Evolutionary conservation across 2,888 invertebrate genomes (phyloP), one percentile per base, ranked within the genome.

Genomic region (Uloborus plumipes): DNA sequence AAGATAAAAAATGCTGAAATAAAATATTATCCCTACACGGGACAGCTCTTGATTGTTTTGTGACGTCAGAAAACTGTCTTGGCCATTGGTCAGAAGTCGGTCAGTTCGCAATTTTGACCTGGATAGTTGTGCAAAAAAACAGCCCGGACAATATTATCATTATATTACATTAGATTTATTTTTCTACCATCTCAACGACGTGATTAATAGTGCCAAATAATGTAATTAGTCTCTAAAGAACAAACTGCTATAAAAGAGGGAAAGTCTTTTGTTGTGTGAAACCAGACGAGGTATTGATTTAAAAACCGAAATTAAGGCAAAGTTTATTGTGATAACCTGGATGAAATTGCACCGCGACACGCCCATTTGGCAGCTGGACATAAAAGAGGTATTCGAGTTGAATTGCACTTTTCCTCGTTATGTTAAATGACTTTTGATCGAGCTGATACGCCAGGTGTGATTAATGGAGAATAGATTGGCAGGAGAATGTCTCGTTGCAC

Each of bases 121-220:
- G 69, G 26, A 70, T 77, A 22, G 16, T 31, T 26, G 13, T 39
- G 50, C 20, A 50, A 49, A 11, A 26, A 26, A 4, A 2, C 26
- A 26, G 26, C 26, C 26, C 47, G 59, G n/a, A 75, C 58, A 75
- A 66, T 75, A 75, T 67, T 66, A 22, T 67, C 47, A 67, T 66
- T 59, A 22, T 67, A 26, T 20, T 50, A 55, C 53, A 66, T 70
- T 61, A 59, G 7, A 14, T 69, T 69, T 26, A 26, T 26, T 26
- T 39, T 47, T 53, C 7, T 14, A 20, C 49, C 49, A 11, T 22
- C n/a, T 31, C 70, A 31, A 62, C 22, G 53, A 20, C 39, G 74
- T 80, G 80, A 80, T 80, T 80, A 80, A 80, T 80, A 74, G 74
- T 50, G 31, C 18, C 31, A 69, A 74, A 80, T 80, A 80, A 80